These are phyloP conservation scores for Limnephilus auricula DNA, from an alignment of 2,888 invertebrate species.

Conservation along the genomic window DNA sequence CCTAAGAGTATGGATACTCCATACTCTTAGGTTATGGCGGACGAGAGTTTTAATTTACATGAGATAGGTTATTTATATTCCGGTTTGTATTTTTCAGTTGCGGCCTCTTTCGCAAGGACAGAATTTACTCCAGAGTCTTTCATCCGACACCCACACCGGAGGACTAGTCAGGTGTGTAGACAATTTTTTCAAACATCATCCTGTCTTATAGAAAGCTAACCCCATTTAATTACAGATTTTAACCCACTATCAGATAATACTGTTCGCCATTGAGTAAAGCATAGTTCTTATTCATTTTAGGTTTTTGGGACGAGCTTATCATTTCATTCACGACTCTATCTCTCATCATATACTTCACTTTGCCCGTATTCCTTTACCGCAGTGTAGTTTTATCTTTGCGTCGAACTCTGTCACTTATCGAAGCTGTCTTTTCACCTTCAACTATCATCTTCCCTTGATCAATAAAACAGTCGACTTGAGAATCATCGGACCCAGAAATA, in stretches of 20 bases:
- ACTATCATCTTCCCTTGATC: slow-evolving; percentile 46
- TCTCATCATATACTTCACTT: slow-evolving; percentile 40
- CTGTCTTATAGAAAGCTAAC: not conserved
- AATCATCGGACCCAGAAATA: slow-evolving; percentile 18
- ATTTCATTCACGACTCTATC: slow-evolving; percentile 54
- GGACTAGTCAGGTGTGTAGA: slow-evolving; percentile 64
- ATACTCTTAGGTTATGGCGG: too few relatives aligned
- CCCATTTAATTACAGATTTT: not conserved
- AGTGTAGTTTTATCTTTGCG: slow-evolving; percentile 19
- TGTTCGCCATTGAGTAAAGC: slow-evolving; percentile 39
- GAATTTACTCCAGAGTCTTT: slow-evolving; percentile 73
- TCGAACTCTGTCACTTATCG: not conserved
- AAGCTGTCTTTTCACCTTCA: slow-evolving; percentile 40
- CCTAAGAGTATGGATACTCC: too few relatives aligned
- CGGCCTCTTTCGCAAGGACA: slow-evolving; percentile 79
- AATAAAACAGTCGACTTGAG: slow-evolving; percentile 14
- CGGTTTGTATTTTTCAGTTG: slow-evolving; percentile 71
- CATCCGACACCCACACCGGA: slow-evolving; percentile 61
- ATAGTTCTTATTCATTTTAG: slow-evolving; percentile 61
- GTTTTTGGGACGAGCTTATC: slow-evolving; percentile 57
- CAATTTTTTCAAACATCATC: not conserved
- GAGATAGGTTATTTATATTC: not conserved
- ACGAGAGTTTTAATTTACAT: not conserved
- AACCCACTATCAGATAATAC: not conserved
- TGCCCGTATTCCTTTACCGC: slow-evolving; percentile 14